Evolutionary conservation across 2,888 invertebrate genomes (phyloP).

Genomic region (Xestoiulus laeticollis): DNA sequence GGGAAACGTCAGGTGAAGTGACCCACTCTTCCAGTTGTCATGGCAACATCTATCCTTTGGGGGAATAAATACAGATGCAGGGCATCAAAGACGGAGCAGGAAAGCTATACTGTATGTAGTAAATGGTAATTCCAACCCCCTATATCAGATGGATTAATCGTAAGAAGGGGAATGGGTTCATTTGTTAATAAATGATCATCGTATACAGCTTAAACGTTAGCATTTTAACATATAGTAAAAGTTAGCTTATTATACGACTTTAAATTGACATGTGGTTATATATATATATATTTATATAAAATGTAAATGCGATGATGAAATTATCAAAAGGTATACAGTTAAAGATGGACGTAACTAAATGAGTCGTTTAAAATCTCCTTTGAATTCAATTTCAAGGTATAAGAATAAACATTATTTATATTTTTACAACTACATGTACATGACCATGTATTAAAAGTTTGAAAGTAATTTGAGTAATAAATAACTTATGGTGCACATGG

Average conservation of each 20-base stretch:
- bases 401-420: too few species aligned
- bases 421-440: too few species aligned
- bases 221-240: not conserved
- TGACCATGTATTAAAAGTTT: too few species aligned
- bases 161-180: not conserved
- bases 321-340: too few species aligned
- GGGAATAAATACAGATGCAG: not conserved
- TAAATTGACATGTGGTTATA: too few species aligned
- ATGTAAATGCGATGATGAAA: too few species aligned
- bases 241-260: not conserved
- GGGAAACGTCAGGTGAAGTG: not conserved
- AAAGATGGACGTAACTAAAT: not conserved
- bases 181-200: not conserved
- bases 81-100: slow-evolving; percentile 15
- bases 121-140: slow-evolving; percentile 9
- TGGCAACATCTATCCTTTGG: not conserved
- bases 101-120: not conserved
- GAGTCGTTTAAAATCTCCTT: not conserved
- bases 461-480: too few species aligned
- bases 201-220: not conserved
- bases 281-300: too few species aligned
- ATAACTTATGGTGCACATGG: too few species aligned
- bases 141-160: not conserved
- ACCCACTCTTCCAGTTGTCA: slow-evolving; percentile 10
- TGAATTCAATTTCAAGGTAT: not conserved